A percentile compares a stretch with the other conserved stretches of the same genome.
Conservation (phyloP, 2,888 invertebrate genomes). For the Leptinotarsa haldemani region DNA sequence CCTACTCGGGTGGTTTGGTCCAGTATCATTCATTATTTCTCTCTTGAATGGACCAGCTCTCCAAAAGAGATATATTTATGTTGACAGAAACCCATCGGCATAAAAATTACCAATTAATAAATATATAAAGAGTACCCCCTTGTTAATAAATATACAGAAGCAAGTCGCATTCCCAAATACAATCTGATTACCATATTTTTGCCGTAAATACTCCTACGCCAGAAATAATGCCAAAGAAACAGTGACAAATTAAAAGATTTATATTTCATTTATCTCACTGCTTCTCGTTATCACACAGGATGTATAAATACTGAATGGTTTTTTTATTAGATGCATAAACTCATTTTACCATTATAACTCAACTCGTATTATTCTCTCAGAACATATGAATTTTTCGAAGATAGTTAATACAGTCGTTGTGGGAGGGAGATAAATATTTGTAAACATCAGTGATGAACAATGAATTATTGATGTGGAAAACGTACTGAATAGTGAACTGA, state of each 20-base stretch:
- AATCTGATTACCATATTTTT: constrained; percentile 62
- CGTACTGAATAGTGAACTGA: too few species aligned
- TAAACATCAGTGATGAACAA: too few species aligned
- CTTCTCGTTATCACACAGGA: constrained; percentile 54
- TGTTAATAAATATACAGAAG: constrained; percentile 62
- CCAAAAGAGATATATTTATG: constrained; percentile 54
- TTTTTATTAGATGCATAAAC: constrained; percentile 27
- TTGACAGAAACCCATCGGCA: constrained; percentile 61
- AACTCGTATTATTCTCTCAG: neutral
- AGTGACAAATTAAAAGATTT: constrained; percentile 65
- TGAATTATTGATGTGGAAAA: too few species aligned
- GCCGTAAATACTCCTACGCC: constrained; percentile 62
- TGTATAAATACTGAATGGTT: constrained; percentile 54
- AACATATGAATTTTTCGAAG: neutral
- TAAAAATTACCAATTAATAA: constrained; percentile 65
- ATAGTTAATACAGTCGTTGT: neutral
- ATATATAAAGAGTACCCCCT: constrained; percentile 55
- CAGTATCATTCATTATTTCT: neutral
- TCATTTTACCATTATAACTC: constrained; percentile 5
- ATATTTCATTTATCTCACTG: constrained; percentile 58
- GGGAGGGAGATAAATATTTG: neutral
- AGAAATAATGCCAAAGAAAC: constrained; percentile 55
- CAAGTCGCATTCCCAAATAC: constrained; percentile 58
- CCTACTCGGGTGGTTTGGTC: too few species aligned
- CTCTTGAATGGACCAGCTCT: constrained; percentile 23